Conservation (phyloP, 2,888 invertebrate genomes). For the Acanthosoma haemorrhoidale region DNA sequence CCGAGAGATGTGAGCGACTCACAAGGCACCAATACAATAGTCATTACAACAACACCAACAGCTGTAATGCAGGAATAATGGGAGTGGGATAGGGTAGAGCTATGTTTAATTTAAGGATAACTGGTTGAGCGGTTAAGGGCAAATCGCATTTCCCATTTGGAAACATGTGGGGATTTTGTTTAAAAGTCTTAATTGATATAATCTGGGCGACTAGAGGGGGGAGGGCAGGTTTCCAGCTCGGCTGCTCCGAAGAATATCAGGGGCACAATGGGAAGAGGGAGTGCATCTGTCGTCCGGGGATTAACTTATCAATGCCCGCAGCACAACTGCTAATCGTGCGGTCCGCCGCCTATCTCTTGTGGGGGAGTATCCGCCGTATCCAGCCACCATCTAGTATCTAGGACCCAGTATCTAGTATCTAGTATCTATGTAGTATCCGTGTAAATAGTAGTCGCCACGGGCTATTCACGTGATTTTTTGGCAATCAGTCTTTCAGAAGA, state of each 20-base stretch:
- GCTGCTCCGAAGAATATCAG: constrained; percentile 19
- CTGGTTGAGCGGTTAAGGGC: not conserved
- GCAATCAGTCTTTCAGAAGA: too few species aligned
- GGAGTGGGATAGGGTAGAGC: not conserved
- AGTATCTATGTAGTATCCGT: too few species aligned
- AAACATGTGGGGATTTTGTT: constrained; percentile 39
- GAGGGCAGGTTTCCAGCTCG: constrained; percentile 15
- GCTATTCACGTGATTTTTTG: too few species aligned
- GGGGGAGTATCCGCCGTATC: not conserved
- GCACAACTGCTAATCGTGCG: constrained; percentile 26
- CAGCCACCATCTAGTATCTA: not conserved
- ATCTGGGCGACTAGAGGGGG: not conserved
- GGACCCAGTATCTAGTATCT: too few species aligned
- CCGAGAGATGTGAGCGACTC: too few species aligned
- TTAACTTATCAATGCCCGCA: constrained; percentile 37
- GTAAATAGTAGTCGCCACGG: too few species aligned
- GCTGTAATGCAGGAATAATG: not conserved
- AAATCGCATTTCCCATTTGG: constrained; percentile 28
- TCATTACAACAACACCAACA: too few species aligned
- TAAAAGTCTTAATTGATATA: constrained; percentile 38
- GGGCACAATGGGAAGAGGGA: constrained; percentile 4
- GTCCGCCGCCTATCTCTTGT: not conserved
- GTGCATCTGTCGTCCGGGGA: constrained; percentile 26
- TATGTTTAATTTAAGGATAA: constrained; percentile 8
- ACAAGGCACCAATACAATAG: too few species aligned